Conservation (phyloP, 2,888 invertebrate genomes). For the Eupeodes latifasciatus region DNA sequence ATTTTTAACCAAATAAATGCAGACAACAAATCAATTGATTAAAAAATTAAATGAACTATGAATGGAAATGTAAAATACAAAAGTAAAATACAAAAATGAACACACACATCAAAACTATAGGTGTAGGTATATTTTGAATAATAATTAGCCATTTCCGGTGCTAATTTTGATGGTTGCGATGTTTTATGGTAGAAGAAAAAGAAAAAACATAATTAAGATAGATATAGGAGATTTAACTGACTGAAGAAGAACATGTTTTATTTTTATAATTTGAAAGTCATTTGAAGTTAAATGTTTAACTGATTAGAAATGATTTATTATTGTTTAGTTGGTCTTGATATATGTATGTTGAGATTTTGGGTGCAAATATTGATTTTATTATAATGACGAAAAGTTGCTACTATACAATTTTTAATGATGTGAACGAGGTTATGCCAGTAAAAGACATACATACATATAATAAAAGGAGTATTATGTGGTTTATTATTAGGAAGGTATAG, state of each 20-base stretch:
- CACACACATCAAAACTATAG: neutral
- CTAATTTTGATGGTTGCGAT: constrained; percentile 21
- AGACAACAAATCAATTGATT: constrained; percentile 31
- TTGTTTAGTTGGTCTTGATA: neutral
- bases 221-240: neutral
- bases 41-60: neutral
- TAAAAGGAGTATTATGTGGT: too few species aligned
- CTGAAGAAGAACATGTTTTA: neutral
- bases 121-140: constrained; percentile 8
- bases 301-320: constrained; percentile 18
- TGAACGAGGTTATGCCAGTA: neutral
- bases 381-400: neutral
- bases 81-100: neutral
- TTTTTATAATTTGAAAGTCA: neutral
- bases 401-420: neutral
- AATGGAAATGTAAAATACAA: neutral
- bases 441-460: neutral
- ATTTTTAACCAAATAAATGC: constrained; percentile 27
- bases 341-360: neutral
- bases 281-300: neutral
- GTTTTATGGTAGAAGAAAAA: neutral
- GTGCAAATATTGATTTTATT: constrained; percentile 2
- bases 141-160: constrained; percentile 26
- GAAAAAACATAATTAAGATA: constrained; percentile 4
- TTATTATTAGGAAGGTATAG: too few species aligned